These are phyloP conservation scores for Pocillopora damicornis DNA, from an alignment of 64 coral and sea anemone species.

Conservation along the genomic window DNA sequence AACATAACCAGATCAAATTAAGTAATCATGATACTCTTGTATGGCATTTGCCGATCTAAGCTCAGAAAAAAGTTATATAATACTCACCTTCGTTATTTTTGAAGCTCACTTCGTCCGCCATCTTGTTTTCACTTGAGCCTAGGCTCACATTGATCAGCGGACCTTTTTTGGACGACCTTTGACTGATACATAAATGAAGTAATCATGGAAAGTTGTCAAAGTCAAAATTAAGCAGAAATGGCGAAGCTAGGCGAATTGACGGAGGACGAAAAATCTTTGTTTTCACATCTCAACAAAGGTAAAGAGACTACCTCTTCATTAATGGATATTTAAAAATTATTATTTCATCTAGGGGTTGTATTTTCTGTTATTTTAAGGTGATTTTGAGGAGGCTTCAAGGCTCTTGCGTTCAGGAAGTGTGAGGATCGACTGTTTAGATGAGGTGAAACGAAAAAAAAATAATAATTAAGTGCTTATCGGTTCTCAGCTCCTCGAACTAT, in stretches of 20 bases:
- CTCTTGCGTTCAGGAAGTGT: slow-evolving; percentile 64
- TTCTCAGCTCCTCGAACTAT: neutral
- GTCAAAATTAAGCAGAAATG: slow-evolving; percentile 13
- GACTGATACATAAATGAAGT: neutral
- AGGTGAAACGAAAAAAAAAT: slow-evolving; percentile 35
- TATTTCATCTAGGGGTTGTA: neutral
- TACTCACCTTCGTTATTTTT: slow-evolving; percentile 1
- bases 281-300: slow-evolving; percentile 47
- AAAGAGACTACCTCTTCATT: neutral
- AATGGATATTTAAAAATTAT: neutral
- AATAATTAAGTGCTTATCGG: neutral
- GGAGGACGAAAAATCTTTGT: slow-evolving; percentile 34
- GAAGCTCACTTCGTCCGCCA: slow-evolving; percentile 45
- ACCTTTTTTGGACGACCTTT: neutral
- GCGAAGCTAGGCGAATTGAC: slow-evolving; percentile 15
- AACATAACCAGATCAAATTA: too few species aligned
- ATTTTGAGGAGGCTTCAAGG: slow-evolving; percentile 40
- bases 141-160: slow-evolving; percentile 3
- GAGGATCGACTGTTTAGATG: slow-evolving; percentile 79
- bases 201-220: neutral
- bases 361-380: slow-evolving; percentile 44
- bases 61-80: neutral
- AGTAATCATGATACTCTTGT: too few species aligned
- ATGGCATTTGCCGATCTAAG: too few species aligned
- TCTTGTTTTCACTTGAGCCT: slow-evolving; percentile 26